Evolutionary conservation across 1,140 invertebrate species (phyloP).

Genomic region (Akabosia matsudoensis): DNA sequence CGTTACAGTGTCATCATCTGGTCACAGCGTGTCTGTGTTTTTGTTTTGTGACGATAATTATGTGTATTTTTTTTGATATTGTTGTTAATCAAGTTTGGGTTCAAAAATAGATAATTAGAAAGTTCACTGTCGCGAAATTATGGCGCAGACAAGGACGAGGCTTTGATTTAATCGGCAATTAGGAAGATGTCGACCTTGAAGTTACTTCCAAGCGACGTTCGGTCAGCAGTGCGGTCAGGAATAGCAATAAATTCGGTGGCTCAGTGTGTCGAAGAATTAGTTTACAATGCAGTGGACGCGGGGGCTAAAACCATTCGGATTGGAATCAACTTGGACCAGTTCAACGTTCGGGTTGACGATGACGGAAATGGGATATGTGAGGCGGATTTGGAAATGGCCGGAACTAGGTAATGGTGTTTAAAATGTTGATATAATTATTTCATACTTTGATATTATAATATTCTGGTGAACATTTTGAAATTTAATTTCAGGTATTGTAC

Average conservation of each 20-base stretch:
- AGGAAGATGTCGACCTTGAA: not conserved
- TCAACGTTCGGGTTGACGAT: slow-evolving; percentile 23
- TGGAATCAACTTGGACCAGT: slow-evolving; percentile 10
- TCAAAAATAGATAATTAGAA: too few relatives aligned
- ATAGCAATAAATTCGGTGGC: not conserved
- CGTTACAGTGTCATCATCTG: too few relatives aligned
- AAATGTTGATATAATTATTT: not conserved
- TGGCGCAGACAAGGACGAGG: too few relatives aligned
- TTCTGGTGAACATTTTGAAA: too few relatives aligned
- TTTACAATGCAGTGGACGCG: slow-evolving; percentile 30
- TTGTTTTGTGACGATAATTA: too few relatives aligned
- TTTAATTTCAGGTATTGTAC: slow-evolving; percentile 60
- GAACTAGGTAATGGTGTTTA: slow-evolving; percentile 19
- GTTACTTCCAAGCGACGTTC: slow-evolving; percentile 6
- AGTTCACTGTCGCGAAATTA: too few relatives aligned
- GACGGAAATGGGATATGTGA: slow-evolving; percentile 20
- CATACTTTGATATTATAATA: too few relatives aligned
- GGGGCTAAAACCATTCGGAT: slow-evolving; percentile 6
- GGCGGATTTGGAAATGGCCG: slow-evolving; percentile 19
- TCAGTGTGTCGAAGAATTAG: slow-evolving; percentile 34
- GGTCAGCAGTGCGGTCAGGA: slow-evolving; percentile 12
- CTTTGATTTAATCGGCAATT: too few relatives aligned
- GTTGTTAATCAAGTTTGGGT: too few relatives aligned
- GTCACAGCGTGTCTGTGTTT: too few relatives aligned
- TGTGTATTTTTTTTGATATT: too few relatives aligned